Conservation (phyloP, 2,113 vertebrate species). For the Morone chrysops region DNA sequence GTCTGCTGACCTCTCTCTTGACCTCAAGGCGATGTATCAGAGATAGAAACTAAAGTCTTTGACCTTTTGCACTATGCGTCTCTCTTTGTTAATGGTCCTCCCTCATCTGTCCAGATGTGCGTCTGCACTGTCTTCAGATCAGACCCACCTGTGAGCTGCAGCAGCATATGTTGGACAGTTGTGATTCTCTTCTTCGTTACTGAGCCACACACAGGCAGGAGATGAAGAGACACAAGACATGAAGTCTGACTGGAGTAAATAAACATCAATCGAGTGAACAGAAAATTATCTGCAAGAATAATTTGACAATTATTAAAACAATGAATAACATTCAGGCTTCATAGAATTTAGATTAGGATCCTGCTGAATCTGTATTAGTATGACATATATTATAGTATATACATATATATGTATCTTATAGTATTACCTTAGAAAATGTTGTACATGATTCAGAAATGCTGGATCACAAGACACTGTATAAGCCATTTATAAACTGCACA, state of each 20-base stretch:
- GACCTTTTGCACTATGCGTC: slow-evolving; percentile 46
- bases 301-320: too few species aligned
- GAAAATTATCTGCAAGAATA: not conserved
- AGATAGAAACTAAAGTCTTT: slow-evolving; percentile 39
- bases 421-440: slow-evolving; percentile 6
- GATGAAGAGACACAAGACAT: slow-evolving; percentile 17
- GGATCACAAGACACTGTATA: slow-evolving; percentile 5
- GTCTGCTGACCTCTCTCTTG: slow-evolving; percentile 32
- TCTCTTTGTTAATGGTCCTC: slow-evolving; percentile 50
- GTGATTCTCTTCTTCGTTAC: slow-evolving; percentile 42
- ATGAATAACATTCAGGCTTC: not conserved
- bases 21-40: slow-evolving; percentile 25
- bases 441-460: not conserved
- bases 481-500: slow-evolving; percentile 18
- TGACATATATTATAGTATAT: not conserved
- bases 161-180: slow-evolving; percentile 54
- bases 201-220: slow-evolving; percentile 38
- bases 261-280: not conserved
- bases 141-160: slow-evolving; percentile 70
- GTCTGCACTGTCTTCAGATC: slow-evolving; percentile 53
- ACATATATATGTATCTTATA: not conserved
- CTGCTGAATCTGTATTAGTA: not conserved
- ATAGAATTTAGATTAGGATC: not conserved
- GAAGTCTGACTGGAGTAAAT: slow-evolving; percentile 9
- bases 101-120: slow-evolving; percentile 66